Evolutionary conservation across 2,113 vertebrate genomes (phyloP).

Genomic region (Dasypus novemcinctus): DNA sequence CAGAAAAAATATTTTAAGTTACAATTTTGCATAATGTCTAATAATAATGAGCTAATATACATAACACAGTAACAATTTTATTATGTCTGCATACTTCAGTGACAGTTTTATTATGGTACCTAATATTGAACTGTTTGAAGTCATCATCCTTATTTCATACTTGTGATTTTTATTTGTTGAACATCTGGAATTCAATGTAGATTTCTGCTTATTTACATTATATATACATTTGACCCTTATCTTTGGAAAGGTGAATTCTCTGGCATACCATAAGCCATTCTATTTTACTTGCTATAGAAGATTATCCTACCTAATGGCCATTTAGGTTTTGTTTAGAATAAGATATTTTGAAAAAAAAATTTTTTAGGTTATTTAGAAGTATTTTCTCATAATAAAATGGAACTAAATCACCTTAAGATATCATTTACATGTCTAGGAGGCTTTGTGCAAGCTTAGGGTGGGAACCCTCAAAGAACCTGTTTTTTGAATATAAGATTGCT

Average conservation of each 20-base stretch:
- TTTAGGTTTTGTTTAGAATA: neutral
- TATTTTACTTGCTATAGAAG: neutral
- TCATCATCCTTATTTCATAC: neutral
- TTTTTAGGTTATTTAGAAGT: neutral
- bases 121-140: slow-evolving; percentile 22
- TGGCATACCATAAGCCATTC: neutral
- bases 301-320: neutral
- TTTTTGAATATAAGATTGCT: neutral
- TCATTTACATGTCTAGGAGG: neutral
- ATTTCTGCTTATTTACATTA: slow-evolving; percentile 14
- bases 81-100: neutral
- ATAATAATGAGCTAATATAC: neutral
- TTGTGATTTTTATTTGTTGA: slow-evolving; percentile 48
- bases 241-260: neutral
- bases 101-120: neutral
- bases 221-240: neutral
- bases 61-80: neutral
- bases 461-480: neutral
- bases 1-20: slow-evolving; percentile 21
- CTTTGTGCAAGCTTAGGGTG: neutral
- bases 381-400: neutral
- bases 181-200: slow-evolving; percentile 11
- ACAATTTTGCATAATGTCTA: neutral
- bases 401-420: neutral
- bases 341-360: neutral